Conservation (phyloP, 2,113 vertebrate species). For the Sinocyclocheilus anshuiensis region DNA sequence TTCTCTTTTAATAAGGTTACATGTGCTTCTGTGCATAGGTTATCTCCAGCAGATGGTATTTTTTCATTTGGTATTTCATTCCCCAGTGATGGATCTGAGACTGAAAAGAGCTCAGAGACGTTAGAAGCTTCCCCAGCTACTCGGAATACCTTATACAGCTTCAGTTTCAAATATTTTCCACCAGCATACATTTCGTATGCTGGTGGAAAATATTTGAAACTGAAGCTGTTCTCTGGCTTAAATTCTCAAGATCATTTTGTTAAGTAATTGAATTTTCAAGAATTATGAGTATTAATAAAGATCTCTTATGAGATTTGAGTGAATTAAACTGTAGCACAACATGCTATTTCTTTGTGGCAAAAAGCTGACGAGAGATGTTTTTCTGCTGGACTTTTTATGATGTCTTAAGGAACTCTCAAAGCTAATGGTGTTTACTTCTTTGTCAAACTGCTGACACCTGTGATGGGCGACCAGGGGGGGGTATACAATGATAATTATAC, state of each 20-base stretch:
- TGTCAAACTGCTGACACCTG: slow-evolving; percentile 14
- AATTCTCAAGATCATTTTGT: background rate
- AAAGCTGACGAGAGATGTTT: background rate
- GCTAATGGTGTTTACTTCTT: background rate
- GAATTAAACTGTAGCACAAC: background rate
- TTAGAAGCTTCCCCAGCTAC: too few relatives aligned
- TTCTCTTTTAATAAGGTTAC: background rate
- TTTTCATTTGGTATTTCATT: too few relatives aligned
- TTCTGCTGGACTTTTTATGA: background rate
- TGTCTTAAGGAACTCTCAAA: background rate
- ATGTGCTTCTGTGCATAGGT: background rate
- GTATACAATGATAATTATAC: background rate
- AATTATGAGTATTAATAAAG: background rate
- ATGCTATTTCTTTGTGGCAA: background rate
- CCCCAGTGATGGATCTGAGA: too few relatives aligned
- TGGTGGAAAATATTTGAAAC: background rate
- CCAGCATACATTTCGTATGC: too few relatives aligned
- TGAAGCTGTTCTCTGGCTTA: background rate
- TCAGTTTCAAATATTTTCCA: too few relatives aligned
- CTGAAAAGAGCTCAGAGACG: too few relatives aligned
- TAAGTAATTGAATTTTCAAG: background rate
- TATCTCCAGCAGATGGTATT: too few relatives aligned
- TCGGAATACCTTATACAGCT: too few relatives aligned
- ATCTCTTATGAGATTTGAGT: background rate
- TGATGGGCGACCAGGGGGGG: background rate